These are phyloP conservation scores for Syritta pipiens DNA, from an alignment of 2,888 invertebrate species.

Conservation along the genomic window DNA sequence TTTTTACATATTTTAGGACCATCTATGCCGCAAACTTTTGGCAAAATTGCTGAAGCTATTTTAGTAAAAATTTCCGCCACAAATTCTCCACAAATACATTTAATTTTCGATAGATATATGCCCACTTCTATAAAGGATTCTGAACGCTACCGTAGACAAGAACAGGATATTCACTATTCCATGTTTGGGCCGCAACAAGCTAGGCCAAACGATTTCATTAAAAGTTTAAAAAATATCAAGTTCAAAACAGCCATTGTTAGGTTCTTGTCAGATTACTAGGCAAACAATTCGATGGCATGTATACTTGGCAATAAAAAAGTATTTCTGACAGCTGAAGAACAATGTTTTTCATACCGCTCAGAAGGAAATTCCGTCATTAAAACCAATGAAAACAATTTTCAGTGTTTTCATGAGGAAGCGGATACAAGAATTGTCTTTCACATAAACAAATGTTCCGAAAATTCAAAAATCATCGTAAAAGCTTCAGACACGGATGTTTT, in stretches of 20 bases:
- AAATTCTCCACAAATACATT: conserved; percentile 3
- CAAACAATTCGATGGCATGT: neutral
- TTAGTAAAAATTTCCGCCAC: neutral
- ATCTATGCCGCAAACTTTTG: neutral
- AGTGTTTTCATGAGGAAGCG: too few species aligned
- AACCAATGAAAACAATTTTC: too few species aligned
- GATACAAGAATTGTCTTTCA: too few species aligned
- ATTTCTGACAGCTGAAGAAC: too few species aligned
- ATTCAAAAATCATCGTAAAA: too few species aligned
- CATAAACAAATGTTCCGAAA: too few species aligned
- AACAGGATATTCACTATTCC: neutral
- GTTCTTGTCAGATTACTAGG: conserved; percentile 26
- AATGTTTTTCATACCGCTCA: too few species aligned
- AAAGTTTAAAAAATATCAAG: conserved; percentile 16
- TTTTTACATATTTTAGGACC: conserved; percentile 4
- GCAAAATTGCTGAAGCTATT: conserved; percentile 4
- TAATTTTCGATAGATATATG: conserved; percentile 19
- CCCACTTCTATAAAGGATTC: conserved; percentile 1
- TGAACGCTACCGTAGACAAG: neutral
- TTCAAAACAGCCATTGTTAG: conserved; percentile 32
- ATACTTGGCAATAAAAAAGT: conserved; percentile 22
- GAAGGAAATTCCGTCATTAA: too few species aligned
- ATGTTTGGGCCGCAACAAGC: conserved; percentile 9
- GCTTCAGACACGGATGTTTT: conserved; percentile 32
- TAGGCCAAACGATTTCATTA: neutral